A percentile compares a stretch with the other conserved stretches of the same genome.
Conservation (phyloP, 2,888 invertebrate genomes). For the Athripsodes cinereus region DNA sequence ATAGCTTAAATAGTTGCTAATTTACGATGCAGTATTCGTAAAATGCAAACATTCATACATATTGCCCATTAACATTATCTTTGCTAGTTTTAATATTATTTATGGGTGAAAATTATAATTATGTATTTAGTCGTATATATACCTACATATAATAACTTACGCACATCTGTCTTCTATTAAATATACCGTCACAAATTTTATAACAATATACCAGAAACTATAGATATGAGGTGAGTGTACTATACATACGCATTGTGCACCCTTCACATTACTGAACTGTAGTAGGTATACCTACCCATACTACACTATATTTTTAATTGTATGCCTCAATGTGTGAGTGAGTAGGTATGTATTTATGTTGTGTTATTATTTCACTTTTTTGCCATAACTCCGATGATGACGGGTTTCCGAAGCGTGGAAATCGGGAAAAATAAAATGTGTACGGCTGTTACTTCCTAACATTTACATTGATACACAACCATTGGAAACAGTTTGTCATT, state of each 20-base stretch:
- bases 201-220: slow-evolving; percentile 5
- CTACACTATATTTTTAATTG: no score
- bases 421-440: slow-evolving; percentile 26
- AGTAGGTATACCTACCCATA: no score
- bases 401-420: slow-evolving; percentile 28
- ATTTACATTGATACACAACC: slow-evolving; percentile 9
- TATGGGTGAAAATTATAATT: slow-evolving; percentile 11
- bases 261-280: no score
- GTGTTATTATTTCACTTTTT: slow-evolving; percentile 17
- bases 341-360: background rate
- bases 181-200: slow-evolving; percentile 5
- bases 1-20: no score
- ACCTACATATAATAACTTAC: background rate
- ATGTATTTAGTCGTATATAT: slow-evolving; percentile 6
- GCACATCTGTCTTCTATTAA: slow-evolving; percentile 23
- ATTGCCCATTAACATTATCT: no score
- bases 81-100: slow-evolving; percentile 10
- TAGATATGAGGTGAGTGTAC: background rate
- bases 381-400: slow-evolving; percentile 28
- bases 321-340: background rate
- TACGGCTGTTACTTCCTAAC: slow-evolving; percentile 19
- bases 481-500: no score
- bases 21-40: no score
- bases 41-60: no score
- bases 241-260: background rate